These are phyloP conservation scores for Yponomeuta plumbellus DNA, from an alignment of 2,888 invertebrate genomes.

Conservation along the genomic window DNA sequence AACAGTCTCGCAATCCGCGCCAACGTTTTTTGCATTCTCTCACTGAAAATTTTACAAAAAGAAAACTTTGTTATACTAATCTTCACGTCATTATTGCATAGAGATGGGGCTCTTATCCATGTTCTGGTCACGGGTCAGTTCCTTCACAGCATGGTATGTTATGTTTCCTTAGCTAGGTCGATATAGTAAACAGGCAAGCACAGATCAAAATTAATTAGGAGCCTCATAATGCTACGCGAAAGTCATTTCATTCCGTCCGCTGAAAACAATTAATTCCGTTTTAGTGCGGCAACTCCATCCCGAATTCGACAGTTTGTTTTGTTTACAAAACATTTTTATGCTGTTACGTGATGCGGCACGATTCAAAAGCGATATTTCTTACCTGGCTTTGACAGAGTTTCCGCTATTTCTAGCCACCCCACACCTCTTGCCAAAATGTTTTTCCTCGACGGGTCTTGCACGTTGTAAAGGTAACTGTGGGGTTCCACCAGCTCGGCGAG, in stretches of 20 bases:
- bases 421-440: slow-evolving; percentile 58
- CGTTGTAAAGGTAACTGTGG: slow-evolving; percentile 56
- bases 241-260: too few species aligned
- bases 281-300: not conserved
- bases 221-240: too few species aligned
- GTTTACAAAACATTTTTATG: slow-evolving; percentile 19
- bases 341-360: slow-evolving; percentile 44
- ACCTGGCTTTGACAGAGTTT: slow-evolving; percentile 60
- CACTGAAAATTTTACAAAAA: slow-evolving; percentile 46
- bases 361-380: slow-evolving; percentile 19
- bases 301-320: not conserved
- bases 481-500: slow-evolving; percentile 60
- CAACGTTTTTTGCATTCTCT: slow-evolving; percentile 76
- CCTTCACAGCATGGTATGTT: slow-evolving; percentile 18
- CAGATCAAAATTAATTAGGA: too few species aligned
- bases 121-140: not conserved
- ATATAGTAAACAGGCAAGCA: too few species aligned
- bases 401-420: slow-evolving; percentile 66
- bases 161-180: too few species aligned
- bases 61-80: not conserved
- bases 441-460: slow-evolving; percentile 57
- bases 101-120: not conserved
- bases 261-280: not conserved
- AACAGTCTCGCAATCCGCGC: slow-evolving; percentile 73
- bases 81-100: not conserved